phyloP scores from a whole-genome alignment of 2,797 vertebrate species.

The Ambastaia sidthimunki region DNA sequence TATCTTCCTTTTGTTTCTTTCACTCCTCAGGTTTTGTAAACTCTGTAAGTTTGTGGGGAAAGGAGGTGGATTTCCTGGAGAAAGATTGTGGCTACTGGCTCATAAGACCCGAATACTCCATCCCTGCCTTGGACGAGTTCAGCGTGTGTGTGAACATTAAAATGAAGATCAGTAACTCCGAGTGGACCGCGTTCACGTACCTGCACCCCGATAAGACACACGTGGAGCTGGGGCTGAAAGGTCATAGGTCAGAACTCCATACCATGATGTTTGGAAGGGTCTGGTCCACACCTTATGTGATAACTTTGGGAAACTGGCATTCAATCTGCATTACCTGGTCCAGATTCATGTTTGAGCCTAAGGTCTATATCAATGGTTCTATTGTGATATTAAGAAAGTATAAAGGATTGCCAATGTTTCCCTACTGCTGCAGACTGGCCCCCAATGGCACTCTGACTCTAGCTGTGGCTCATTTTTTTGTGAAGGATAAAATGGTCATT shows the following conservation, averaged over 20 bases:
- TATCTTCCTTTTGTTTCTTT: background rate
- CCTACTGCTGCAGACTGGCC: conserved; percentile 37
- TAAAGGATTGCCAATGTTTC: fast-evolving
- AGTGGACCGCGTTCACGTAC: conserved; percentile 78
- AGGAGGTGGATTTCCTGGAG: conserved; percentile 63
- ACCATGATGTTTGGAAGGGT: conserved; percentile 71
- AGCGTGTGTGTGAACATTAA: conserved; percentile 74
- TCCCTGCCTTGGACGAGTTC: conserved; percentile 71
- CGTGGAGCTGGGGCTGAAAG: conserved; percentile 71
- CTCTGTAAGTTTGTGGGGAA: conserved; percentile 72
- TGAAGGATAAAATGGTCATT: conserved; percentile 19
- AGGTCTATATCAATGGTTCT: conserved; percentile 68
- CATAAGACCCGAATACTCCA: conserved; percentile 55
- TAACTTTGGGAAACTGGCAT: conserved; percentile 68
- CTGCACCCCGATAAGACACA: conserved; percentile 48
- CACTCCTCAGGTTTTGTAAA: conserved; percentile 46
- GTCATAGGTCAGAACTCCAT: conserved; percentile 30
- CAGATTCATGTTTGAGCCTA: conserved; percentile 35
- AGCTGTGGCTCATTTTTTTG: conserved; percentile 63
- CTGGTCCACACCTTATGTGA: conserved; percentile 51
- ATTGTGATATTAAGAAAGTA: conserved; percentile 31
- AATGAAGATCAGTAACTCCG: conserved; percentile 45
- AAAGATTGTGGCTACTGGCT: conserved; percentile 64
- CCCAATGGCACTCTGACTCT: conserved; percentile 74
- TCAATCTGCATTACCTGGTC: conserved; percentile 77